Evolutionary conservation across 2,888 invertebrate genomes (phyloP), one percentile per base, ranked within the genome.

Genomic region (Eupithecia inturbata): DNA sequence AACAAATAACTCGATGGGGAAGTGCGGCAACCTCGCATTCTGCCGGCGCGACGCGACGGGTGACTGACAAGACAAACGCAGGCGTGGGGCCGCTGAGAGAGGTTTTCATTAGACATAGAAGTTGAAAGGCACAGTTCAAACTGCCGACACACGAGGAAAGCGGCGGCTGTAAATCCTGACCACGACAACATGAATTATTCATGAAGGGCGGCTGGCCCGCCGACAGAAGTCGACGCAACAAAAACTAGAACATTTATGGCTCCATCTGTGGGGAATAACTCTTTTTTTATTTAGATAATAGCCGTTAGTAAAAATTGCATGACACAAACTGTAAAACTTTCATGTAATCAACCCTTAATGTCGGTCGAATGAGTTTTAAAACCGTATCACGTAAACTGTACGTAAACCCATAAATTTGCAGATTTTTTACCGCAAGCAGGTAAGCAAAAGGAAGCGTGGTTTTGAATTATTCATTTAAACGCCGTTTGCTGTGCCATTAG

Each of bases 21-120:
- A 91, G 88, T 85, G 85, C 86, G 87, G 84, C 87, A 86, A 84
- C 79, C 83, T 83, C 83, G 85, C 82, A 78, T 78, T 82, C 81
- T 82, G 83, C 84, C 87, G 69, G 22, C 49, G 64, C 57, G 45
- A 62, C 62, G 63, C 45, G 84, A 83, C 86, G 82, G 80, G 83
- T 92, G 92, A 93, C 89, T 92, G 92, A 93, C 93, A 93, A 90
- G 87, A 93, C 93, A 93, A 93, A 92, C 90, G 89, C 78, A 77
- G 83, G 86, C 85, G 82, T 86, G 87, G 87, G 87, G 87, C 87
- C 86, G 83, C 83, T 82, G 87, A 89, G 88, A 86, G 86, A 88
- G 88, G 87, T 84, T 91, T 91, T 89, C 90, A 91, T 90, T 91
- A 90, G 85, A 89, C 86, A 82, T 67, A 53, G 53, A 67, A 28